These are phyloP conservation scores for Macaca nemestrina DNA, from an alignment of 2,113 vertebrate genomes.

Conservation along the genomic window DNA sequence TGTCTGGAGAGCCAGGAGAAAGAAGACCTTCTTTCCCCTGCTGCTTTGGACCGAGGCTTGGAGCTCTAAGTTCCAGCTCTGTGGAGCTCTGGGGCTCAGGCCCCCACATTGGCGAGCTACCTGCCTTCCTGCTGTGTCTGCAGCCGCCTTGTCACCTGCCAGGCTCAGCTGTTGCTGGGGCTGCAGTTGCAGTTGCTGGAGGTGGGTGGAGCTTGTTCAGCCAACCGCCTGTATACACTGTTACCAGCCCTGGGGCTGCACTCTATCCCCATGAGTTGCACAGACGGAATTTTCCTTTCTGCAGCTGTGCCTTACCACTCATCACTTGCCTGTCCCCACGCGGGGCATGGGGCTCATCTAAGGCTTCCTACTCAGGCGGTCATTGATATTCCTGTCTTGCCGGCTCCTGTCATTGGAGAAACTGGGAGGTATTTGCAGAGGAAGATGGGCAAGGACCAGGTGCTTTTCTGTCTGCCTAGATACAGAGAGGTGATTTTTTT, in stretches of 20 bases:
- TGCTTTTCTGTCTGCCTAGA: not conserved
- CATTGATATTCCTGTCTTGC: constrained; percentile 57
- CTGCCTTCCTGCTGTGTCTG: not conserved
- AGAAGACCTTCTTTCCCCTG: not conserved
- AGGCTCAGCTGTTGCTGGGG: not conserved
- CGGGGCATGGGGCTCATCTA: not conserved
- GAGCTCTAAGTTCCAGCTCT: not conserved
- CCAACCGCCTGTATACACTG: not conserved
- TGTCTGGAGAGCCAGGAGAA: not conserved
- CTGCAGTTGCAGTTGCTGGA: not conserved
- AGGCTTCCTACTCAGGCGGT: not conserved
- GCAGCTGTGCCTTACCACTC: constrained; percentile 14
- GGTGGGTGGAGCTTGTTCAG: constrained; percentile 45
- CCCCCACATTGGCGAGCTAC: not conserved
- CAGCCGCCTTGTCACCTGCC: not conserved
- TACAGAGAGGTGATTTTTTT: not conserved
- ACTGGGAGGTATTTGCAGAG: not conserved
- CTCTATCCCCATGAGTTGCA: not conserved
- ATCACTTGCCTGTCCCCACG: constrained; percentile 11
- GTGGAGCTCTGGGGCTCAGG: not conserved
- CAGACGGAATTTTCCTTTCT: constrained; percentile 72
- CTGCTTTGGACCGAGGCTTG: not conserved
- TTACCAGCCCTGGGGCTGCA: constrained; percentile 3
- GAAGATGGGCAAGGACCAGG: not conserved
- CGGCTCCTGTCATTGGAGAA: not conserved